Conservation (phyloP, 2,113 vertebrate genomes). For the Cololabis saira region DNA sequence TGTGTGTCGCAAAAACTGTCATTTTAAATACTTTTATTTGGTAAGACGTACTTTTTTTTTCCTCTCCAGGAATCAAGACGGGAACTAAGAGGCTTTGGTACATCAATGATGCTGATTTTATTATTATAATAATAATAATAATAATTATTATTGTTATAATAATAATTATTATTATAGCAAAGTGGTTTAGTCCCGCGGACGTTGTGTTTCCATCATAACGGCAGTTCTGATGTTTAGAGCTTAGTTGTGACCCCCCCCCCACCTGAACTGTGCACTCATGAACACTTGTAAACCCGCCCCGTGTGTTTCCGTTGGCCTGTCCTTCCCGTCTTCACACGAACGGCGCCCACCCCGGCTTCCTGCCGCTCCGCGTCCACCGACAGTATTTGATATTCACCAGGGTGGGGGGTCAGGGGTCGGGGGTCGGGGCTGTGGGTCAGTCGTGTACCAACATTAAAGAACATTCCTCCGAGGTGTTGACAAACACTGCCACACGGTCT, state of each 20-base stretch:
- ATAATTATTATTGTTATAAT: no score
- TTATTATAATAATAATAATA: no score
- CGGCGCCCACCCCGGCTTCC: conserved; percentile 52
- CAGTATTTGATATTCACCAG: conserved; percentile 79
- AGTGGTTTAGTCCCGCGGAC: conserved; percentile 54
- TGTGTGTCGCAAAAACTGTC: conserved; percentile 53
- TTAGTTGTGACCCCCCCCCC: conserved; percentile 83
- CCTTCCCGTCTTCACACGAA: conserved; percentile 25
- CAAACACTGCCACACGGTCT: conserved; percentile 66
- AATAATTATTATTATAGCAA: conserved; percentile 38
- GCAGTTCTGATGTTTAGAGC: conserved; percentile 80
- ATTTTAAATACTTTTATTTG: conserved; percentile 64
- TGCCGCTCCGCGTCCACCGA: conserved; percentile 56
- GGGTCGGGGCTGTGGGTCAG: conserved; percentile 59
- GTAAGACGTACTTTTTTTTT: conserved; percentile 36
- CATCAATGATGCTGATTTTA: conserved; percentile 57
- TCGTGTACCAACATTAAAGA: conserved; percentile 79
- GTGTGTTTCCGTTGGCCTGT: conserved; percentile 59
- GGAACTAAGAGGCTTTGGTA: conserved; percentile 61
- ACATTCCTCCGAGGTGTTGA: conserved; percentile 79
- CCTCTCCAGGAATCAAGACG: conserved; percentile 30
- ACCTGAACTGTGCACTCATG: conserved; percentile 81
- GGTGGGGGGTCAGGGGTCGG: not conserved
- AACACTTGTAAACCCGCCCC: conserved; percentile 76
- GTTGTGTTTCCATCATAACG: conserved; percentile 72